Conservation (phyloP, 2,113 vertebrate species). For the Neolamprologus toae region DNA sequence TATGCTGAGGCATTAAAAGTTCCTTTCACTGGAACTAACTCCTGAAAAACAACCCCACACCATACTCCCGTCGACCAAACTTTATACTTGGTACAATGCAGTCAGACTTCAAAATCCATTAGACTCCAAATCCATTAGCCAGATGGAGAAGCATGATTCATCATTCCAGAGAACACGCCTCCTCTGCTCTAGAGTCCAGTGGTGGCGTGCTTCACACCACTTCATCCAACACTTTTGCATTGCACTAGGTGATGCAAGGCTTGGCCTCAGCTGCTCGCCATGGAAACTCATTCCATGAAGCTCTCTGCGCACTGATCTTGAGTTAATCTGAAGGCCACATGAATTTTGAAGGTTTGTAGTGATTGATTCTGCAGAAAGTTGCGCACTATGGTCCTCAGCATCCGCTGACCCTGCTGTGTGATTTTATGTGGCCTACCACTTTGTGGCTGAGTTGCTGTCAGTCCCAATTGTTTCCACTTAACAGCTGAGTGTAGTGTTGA, state of each 20-base stretch:
- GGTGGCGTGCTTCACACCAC: background rate
- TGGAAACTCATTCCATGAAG: background rate
- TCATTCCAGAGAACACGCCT: background rate
- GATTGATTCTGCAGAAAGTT: background rate
- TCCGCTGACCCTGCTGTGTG: background rate
- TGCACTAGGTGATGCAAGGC: background rate
- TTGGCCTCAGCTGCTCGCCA: background rate
- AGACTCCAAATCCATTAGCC: background rate
- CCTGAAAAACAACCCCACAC: background rate
- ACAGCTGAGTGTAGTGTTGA: background rate
- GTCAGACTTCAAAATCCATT: background rate
- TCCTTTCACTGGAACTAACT: background rate
- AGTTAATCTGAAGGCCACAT: background rate
- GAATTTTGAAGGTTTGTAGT: background rate
- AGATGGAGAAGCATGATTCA: background rate
- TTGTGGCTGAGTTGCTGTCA: background rate
- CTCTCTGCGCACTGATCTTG: background rate
- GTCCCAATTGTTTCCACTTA: background rate
- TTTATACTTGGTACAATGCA: background rate
- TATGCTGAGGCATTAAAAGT: background rate
- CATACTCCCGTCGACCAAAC: background rate
- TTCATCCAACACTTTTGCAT: background rate
- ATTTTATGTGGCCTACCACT: background rate
- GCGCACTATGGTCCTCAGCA: background rate
- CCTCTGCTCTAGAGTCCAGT: background rate